Conservation (phyloP, 1,140 invertebrate species). For the Cardiocondyla obscurior region DNA sequence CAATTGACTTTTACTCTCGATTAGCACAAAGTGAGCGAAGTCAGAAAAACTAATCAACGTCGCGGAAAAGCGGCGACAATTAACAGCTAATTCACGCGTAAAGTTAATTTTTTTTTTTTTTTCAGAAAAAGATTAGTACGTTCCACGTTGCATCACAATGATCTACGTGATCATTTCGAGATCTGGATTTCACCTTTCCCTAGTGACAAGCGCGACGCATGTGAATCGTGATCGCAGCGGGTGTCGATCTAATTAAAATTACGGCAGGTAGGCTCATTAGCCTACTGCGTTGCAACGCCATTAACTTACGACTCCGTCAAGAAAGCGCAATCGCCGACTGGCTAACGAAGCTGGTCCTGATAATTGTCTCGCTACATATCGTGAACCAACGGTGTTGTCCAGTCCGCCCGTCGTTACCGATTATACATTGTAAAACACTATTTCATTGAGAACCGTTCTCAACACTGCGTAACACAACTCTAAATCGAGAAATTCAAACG, state of each 20-base stretch:
- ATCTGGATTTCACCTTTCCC: slow-evolving; percentile 27
- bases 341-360: slow-evolving; percentile 46
- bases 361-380: slow-evolving; percentile 72
- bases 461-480: background rate
- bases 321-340: slow-evolving; percentile 44
- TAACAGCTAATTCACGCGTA: no score
- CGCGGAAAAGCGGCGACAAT: no score
- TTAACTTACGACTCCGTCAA: slow-evolving; percentile 30
- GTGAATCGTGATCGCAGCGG: slow-evolving; percentile 57
- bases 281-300: slow-evolving; percentile 11
- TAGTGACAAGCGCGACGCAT: slow-evolving; percentile 43
- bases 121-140: background rate
- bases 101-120: no score
- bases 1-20: no score
- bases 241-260: slow-evolving; percentile 72
- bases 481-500: background rate
- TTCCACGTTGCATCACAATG: slow-evolving; percentile 4
- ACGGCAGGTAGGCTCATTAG: slow-evolving; percentile 49
- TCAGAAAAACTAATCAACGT: no score
- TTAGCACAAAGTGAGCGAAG: no score
- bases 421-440: slow-evolving; percentile 76
- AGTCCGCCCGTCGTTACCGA: slow-evolving; percentile 61
- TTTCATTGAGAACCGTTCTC: slow-evolving; percentile 66
- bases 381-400: slow-evolving; percentile 41
- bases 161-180: slow-evolving; percentile 20